Base-by-base conservation (phyloP, 2,888 invertebrate species). In the Cenopis cana region DNA sequence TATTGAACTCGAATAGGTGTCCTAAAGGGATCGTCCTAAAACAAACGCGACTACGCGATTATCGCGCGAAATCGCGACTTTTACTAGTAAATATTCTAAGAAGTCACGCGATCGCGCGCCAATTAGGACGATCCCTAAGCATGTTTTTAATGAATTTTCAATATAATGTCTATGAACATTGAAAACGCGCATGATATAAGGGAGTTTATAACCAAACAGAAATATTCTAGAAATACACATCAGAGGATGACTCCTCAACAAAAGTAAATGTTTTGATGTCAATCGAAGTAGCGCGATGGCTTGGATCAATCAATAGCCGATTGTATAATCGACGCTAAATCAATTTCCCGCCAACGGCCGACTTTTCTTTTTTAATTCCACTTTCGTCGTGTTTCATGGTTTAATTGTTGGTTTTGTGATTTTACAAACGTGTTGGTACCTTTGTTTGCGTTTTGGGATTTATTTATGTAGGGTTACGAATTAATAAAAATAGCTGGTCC, bases 281-380 rank as follows among this genome's bases (percentile, higher is more conserved):
- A 69, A 69, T 55, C 68, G 17, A 71, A 71, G 66, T 71, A 71
- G 71, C 33, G 17, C 70, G 49, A 46, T 55, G 54, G 61, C 52
- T 41, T 55, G 60, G 55, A 61, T 66, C 64, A 50, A 69, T 69
- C 41, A 54, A 36, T 56, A 64, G 17, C 29, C 36, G 54, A 82
- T 88, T 87, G 82, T 84, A 84, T 85, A 89, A 89, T 87, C 85
- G 77, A 65, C 69, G 73, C 24, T 72, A 75, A 84, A 85, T 85
- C 82, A 74, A 86, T 86, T 83, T 74, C 75, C 70, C 72, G 46
- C 49, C 33, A 36, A 4, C 75, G 81, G 73, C 64, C 83, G 76
- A 84, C 81, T 85, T 87, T 85, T 86, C 83, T 81, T 83, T 81
- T 81, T 78, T 75, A 76, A 76, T 78, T 74, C 75, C 20, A 46